phyloP scores from a whole-genome alignment of 2,888 invertebrate species.

The Plebejus melissa region DNA sequence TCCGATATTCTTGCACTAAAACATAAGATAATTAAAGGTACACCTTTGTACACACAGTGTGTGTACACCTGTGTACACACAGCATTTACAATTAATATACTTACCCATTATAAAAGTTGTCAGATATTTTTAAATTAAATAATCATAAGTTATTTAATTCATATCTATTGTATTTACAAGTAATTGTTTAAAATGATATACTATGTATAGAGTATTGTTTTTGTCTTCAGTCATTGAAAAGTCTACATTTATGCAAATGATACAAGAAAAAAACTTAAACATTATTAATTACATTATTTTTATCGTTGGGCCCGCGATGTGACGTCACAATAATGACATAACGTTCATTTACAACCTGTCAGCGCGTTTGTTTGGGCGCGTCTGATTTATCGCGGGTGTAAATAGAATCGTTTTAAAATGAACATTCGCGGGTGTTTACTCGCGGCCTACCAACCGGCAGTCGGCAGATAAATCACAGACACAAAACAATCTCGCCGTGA shows the following conservation, averaged over 20 bases:
- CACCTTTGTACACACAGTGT: too few species aligned
- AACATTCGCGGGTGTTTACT: background rate
- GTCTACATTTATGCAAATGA: too few species aligned
- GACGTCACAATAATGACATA: slow-evolving; percentile 1
- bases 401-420: slow-evolving; percentile 2
- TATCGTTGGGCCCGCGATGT: background rate
- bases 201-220: background rate
- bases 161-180: too few species aligned
- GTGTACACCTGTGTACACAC: too few species aligned
- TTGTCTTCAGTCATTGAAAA: too few species aligned
- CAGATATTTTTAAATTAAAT: too few species aligned
- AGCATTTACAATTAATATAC: too few species aligned
- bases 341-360: slow-evolving; percentile 3
- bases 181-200: too few species aligned
- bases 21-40: too few species aligned
- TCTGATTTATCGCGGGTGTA: background rate
- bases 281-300: background rate
- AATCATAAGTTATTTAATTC: too few species aligned
- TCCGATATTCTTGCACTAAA: too few species aligned
- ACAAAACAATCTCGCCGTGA: background rate
- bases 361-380: slow-evolving; percentile 7
- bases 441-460: background rate
- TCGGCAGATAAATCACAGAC: background rate
- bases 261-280: background rate
- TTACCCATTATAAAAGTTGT: too few species aligned